phyloP scores from a whole-genome alignment of 2,888 invertebrate species.

The Brenthis daphne region DNA sequence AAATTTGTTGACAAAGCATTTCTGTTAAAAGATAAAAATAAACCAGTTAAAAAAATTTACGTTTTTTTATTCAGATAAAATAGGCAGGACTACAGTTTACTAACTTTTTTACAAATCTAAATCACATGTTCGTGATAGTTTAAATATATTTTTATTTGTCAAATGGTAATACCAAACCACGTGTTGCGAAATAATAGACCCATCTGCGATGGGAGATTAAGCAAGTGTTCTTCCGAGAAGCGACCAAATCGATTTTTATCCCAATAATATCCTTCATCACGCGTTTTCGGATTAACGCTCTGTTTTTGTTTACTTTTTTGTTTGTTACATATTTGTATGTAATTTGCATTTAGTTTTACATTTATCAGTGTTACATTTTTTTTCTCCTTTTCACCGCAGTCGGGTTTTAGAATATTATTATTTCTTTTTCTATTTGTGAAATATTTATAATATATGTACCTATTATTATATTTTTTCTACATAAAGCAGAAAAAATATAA shows the following conservation, averaged over 20 bases:
- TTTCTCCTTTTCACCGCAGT: too few relatives aligned
- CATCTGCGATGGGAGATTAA: slow-evolving; percentile 72
- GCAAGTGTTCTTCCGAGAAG: slow-evolving; percentile 77
- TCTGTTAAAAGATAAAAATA: too few relatives aligned
- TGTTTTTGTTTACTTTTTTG: slow-evolving; percentile 46
- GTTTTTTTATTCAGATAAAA: too few relatives aligned
- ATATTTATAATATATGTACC: too few relatives aligned
- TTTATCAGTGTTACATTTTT: neutral
- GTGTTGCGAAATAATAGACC: slow-evolving; percentile 72
- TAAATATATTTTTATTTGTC: slow-evolving; percentile 18
- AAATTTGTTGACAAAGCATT: too few relatives aligned
- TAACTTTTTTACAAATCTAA: neutral
- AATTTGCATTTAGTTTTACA: neutral
- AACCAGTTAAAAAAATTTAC: too few relatives aligned
- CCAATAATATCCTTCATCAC: slow-evolving; percentile 45
- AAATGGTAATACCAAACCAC: slow-evolving; percentile 55
- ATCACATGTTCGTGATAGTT: neutral
- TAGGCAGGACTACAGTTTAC: too few relatives aligned
- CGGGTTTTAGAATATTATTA: too few relatives aligned
- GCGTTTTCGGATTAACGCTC: slow-evolving; percentile 65
- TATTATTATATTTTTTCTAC: too few relatives aligned
- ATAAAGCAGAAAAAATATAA: too few relatives aligned
- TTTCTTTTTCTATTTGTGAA: too few relatives aligned
- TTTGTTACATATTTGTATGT: slow-evolving; percentile 31
- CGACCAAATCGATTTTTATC: slow-evolving; percentile 59